phyloP scores from a whole-genome alignment of 2,888 invertebrate species.

The Watsonalla cultraria region DNA sequence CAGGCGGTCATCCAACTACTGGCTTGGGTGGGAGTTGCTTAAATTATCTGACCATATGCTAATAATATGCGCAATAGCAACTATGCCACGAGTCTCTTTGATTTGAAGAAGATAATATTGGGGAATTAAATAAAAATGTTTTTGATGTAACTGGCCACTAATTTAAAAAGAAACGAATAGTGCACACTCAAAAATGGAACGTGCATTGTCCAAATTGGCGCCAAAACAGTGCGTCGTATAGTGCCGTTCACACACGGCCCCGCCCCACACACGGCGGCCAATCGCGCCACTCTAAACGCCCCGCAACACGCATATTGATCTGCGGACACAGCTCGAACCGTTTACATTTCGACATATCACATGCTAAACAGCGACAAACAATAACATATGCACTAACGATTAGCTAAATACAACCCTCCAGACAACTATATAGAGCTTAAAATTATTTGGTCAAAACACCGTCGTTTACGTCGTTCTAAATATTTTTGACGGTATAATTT shows the following conservation, averaged over 20 bases:
- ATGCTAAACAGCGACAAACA: conserved; percentile 75
- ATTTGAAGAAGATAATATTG: too few relatives aligned
- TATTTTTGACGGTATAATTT: conserved; percentile 41
- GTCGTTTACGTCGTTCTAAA: conserved; percentile 25
- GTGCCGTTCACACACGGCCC: conserved; percentile 60
- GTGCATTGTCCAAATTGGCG: conserved; percentile 56
- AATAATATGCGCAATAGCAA: too few relatives aligned
- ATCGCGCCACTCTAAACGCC: conserved; percentile 69
- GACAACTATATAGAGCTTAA: accelerated
- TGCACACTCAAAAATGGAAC: conserved; percentile 40
- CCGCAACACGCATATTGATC: conserved; percentile 78
- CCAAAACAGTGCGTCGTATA: conserved; percentile 56
- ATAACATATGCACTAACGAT: conserved; percentile 52
- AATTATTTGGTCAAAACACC: conserved; percentile 9
- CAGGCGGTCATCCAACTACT: too few relatives aligned
- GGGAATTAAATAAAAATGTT: too few relatives aligned
- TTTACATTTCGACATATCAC: conserved; percentile 78
- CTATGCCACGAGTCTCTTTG: too few relatives aligned
- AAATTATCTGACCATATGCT: too few relatives aligned
- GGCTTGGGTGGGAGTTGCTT: too few relatives aligned
- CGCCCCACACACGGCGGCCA: conserved; percentile 72
- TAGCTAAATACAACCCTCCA: conserved; percentile 30
- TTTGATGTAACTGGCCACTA: too few relatives aligned
- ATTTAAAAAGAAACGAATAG: conserved; percentile 6
- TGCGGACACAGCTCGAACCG: conserved; percentile 74